Base-by-base conservation (phyloP, 2,888 invertebrate genomes). In the Drosophila mimica region DNA sequence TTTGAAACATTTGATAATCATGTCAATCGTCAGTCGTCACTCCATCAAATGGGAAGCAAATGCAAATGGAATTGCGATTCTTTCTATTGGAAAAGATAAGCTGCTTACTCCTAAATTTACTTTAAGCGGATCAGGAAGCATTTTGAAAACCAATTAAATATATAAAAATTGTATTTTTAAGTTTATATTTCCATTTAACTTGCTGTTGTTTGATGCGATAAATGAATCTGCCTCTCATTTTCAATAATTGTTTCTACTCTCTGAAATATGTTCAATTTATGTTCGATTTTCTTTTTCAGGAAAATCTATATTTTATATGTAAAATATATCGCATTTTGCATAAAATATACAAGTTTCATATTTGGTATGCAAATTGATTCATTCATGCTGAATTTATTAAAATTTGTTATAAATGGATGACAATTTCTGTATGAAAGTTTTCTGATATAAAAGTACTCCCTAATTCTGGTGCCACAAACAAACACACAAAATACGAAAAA, bases 11-110 rank as follows among this genome's bases (percentile, higher is more conserved):
- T 70, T 20, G 20, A 20, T 65, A 78, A 72, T 72, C 78, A 46
- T 64, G 65, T 81, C 68, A 81, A 20, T 30, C 66, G 64, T 75
- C 66, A 79, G 38, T 31, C 58, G 67, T 78, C 67, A 80, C 33
- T 33, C 51, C 43, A 11, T 53, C 48, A 6, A 40, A 60, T 38
- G 38, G 28, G 15, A 33, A 59, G n/a, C 28, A 28, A 59, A 62
- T 38, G 11, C 49, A 56, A 79, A 69, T 66, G 40, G 43, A 36
- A 62, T 52, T 63, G 4, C 11, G 65, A 49, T 46, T 48, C 20
- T 38, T 38, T 81, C 67, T 33, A n/a, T 34, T 62, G 81, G 58
- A 81, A 64, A 64, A 38, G 20, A 52, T 70, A 71, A 76, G 67
- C 67, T 9, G 67, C 43, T 62, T 61, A 61, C 13, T 7, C 17